phyloP scores from a whole-genome alignment of 2,888 invertebrate genomes.

The Keiferia lycopersicella region DNA sequence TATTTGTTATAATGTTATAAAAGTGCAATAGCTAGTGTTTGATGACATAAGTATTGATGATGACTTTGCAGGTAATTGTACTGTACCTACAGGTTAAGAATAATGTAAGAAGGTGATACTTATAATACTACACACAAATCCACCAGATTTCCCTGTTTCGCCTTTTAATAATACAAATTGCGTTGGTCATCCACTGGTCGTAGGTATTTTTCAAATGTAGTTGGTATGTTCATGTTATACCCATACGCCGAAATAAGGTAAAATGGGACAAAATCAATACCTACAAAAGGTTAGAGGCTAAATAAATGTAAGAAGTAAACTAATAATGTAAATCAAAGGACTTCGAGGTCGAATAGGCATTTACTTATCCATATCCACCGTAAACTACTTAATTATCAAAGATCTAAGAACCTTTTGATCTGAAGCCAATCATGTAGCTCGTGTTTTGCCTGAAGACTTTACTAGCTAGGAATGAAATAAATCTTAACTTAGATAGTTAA shows the following conservation, averaged over 20 bases:
- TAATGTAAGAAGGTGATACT: too few species aligned
- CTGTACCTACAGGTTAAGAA: too few species aligned
- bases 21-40: background rate
- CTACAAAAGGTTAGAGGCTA: background rate
- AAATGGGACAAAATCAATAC: background rate
- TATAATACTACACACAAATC: too few species aligned
- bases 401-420: conserved; percentile 5
- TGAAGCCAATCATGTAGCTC: background rate
- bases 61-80: too few species aligned
- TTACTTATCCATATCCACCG: background rate
- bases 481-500: background rate
- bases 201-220: too few species aligned
- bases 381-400: conserved; percentile 3
- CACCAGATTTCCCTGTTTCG: too few species aligned
- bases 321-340: background rate
- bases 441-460: conserved; percentile 11
- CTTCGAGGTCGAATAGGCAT: background rate
- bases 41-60: too few species aligned
- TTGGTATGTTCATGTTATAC: too few species aligned
- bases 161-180: too few species aligned
- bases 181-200: too few species aligned
- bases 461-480: background rate
- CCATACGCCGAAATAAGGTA: too few species aligned
- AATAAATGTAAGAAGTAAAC: background rate
- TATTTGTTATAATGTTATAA: too few species aligned